Conservation (phyloP, 2,113 vertebrate genomes). For the Alethe diademata region DNA sequence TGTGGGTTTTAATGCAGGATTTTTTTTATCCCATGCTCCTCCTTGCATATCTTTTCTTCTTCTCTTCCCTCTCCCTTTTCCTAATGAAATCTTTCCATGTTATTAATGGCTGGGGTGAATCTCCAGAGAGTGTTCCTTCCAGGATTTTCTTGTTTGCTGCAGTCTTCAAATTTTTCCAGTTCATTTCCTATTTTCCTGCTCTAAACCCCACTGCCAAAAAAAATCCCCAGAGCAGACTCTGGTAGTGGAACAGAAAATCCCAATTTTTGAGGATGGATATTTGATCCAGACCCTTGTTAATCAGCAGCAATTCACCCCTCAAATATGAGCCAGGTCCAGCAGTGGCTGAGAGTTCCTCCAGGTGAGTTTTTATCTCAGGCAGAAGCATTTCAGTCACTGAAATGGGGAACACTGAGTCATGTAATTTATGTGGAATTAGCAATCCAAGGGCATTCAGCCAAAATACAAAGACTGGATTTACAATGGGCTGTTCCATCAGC, state of each 20-base stretch:
- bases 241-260: background rate
- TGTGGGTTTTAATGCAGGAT: rapidly evolving
- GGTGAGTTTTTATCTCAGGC: background rate
- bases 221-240: background rate
- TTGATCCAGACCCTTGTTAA: background rate
- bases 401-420: background rate
- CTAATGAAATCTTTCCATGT: constrained; percentile 54
- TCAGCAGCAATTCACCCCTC: background rate
- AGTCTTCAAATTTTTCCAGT: background rate
- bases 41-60: background rate
- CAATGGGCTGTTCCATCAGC: background rate
- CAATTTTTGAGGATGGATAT: background rate
- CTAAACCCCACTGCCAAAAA: background rate
- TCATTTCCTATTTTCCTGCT: constrained; percentile 21
- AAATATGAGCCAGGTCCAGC: background rate
- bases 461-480: background rate
- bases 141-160: constrained; percentile 28
- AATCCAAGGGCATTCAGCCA: background rate
- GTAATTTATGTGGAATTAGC: background rate
- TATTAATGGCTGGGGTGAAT: constrained; percentile 16
- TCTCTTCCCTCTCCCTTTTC: background rate
- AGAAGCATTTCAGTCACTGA: background rate
- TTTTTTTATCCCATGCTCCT: background rate
- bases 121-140: constrained; percentile 17
- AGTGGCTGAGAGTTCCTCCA: background rate